Base-by-base conservation (phyloP, 2,888 invertebrate species). In the Acanthococcus lagerstroemiae region DNA sequence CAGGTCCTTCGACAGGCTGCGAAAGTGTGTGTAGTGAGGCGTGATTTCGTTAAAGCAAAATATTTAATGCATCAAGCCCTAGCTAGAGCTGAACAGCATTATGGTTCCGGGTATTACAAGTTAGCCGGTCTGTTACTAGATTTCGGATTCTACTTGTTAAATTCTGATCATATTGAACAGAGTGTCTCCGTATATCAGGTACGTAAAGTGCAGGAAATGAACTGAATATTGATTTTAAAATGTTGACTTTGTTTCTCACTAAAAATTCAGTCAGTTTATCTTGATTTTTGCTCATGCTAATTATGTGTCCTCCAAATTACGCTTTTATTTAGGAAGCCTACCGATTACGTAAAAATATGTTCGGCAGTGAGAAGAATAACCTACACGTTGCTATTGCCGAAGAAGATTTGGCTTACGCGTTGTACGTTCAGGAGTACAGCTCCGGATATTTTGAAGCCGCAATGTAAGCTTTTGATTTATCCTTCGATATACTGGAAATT, bases 371-470 rank as follows among this genome's bases (percentile, higher is more conserved):
- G 24, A 85, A 85, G 73, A 83, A 84, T 75, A 93, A 91, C 77
- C 83, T 95, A 69, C 87, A 88, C 76, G 88, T 95, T 71, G 95
- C 94, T 0, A 83, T 89, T 26, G 90, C 89, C 26, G 88, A 91
- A 76, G 94, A 95, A 78, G 94, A 95, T 78, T 80, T 95, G 52
- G 92, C 94, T 0, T 95, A 95, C 78, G 92, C 93, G 55, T 84
- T 90, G 12, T 95, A 95, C 76, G 93, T 94, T 55, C 84, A 88
- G 66, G 94, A 95, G 77, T 95, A 95, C 77, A 90, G 87, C 73
- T 86, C 90, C 0, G 93, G 94, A 0, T 82, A 86, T 71, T 95
- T 95, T 77, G 82, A 82, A 72, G 83, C 84, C 76, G 92, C 94
- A 25, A 81, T 79, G 85, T 84, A 76, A 77, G 74, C 70, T 48